Evolutionary conservation across 2,797 vertebrate species (phyloP).

Genomic region (Scomberomorus guttatus): DNA sequence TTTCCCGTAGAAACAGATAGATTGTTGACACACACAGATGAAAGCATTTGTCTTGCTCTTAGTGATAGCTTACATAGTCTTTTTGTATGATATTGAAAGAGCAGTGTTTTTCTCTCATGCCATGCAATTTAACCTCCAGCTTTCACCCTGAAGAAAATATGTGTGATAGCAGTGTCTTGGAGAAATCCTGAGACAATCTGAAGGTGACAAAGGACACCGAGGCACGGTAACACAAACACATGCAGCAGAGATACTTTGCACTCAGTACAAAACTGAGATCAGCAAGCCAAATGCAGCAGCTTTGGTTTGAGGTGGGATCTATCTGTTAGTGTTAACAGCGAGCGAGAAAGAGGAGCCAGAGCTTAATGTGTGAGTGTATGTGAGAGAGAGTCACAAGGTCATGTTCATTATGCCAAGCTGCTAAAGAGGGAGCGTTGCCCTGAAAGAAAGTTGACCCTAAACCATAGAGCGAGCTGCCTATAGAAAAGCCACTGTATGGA

Average conservation of each 20-base stretch:
- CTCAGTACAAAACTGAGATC: neutral
- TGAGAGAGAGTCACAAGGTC: conserved; percentile 45
- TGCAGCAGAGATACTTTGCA: neutral
- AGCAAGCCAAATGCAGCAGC: neutral
- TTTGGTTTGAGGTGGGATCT: conserved; percentile 18
- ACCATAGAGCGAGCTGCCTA: conserved; percentile 31
- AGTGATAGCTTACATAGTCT: neutral
- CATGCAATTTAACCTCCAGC: neutral
- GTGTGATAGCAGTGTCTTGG: neutral
- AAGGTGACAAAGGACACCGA: neutral
- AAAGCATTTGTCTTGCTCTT: neutral
- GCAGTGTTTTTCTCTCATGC: neutral
- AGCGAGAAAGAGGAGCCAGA: neutral
- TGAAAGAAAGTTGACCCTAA: conserved; percentile 53
- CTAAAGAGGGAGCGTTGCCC: conserved; percentile 39
- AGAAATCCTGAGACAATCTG: conserved; percentile 4
- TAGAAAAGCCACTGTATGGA: conserved; percentile 29
- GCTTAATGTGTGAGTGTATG: neutral
- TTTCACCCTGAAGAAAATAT: neutral
- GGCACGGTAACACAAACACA: neutral
- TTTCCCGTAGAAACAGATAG: neutral
- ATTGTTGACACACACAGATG: neutral
- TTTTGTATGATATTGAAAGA: neutral
- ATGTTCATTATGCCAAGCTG: conserved; percentile 45
- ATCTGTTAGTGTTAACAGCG: neutral